These are phyloP conservation scores for Ranitomeya imitator DNA, from an alignment of 2,113 vertebrate genomes.

Conservation along the genomic window DNA sequence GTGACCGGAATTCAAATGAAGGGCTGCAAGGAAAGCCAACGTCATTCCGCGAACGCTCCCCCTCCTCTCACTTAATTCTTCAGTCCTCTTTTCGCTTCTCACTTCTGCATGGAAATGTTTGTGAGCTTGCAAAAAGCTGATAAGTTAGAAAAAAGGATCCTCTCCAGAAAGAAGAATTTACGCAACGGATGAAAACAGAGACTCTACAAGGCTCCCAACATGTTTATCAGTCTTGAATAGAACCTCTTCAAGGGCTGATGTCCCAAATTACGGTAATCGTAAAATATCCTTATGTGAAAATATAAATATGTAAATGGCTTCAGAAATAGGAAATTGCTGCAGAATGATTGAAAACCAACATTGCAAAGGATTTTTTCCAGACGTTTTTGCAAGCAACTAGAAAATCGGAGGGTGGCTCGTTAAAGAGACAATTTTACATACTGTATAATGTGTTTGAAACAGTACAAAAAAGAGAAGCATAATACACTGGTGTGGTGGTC, in stretches of 20 bases:
- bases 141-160: conserved; percentile 8
- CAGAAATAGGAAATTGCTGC: not conserved
- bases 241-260: conserved; percentile 14
- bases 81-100: not conserved
- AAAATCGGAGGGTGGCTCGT: not conserved
- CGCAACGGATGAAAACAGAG: conserved; percentile 14
- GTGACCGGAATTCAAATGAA: conserved; percentile 56
- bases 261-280: not conserved
- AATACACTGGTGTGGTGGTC: too few relatives aligned
- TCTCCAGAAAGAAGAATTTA: not conserved
- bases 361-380: not conserved
- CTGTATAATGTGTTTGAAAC: not conserved
- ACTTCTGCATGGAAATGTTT: conserved; percentile 33
- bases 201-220: not conserved
- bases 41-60: conserved; percentile 17
- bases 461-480: not conserved
- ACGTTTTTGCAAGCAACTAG: not conserved
- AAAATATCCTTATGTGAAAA: not conserved
- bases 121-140: conserved; percentile 34
- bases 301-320: not conserved
- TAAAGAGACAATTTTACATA: not conserved
- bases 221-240: conserved; percentile 21
- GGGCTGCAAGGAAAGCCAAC: conserved; percentile 41
- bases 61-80: conserved; percentile 26
- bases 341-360: not conserved